Conservation (phyloP, 2,113 vertebrate genomes). For the Orycteropus afer region DNA sequence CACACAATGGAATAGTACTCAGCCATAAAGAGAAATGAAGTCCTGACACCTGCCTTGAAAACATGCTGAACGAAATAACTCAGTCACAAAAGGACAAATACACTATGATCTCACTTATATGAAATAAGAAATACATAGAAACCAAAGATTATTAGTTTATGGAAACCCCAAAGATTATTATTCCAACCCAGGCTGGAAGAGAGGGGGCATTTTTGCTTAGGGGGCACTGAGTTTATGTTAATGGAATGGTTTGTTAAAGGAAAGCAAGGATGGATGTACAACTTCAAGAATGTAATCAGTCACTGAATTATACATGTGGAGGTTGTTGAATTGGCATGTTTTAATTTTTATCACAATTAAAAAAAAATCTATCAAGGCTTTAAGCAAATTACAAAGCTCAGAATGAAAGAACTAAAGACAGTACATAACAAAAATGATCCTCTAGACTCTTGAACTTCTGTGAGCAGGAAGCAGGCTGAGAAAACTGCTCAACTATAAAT, state of each 20-base stretch:
- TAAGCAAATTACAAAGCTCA: neutral
- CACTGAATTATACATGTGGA: neutral
- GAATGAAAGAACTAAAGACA: neutral
- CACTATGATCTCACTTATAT: neutral
- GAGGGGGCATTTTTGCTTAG: neutral
- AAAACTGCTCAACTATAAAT: neutral
- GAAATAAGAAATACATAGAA: neutral
- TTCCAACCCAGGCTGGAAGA: neutral
- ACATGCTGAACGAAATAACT: neutral
- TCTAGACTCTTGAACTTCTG: neutral
- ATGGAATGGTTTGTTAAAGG: neutral
- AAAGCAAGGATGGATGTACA: neutral
- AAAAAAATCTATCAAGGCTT: neutral
- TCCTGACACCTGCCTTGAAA: neutral
- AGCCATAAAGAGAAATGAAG: neutral
- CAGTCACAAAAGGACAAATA: neutral
- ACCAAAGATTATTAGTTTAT: neutral
- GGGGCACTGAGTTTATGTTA: neutral
- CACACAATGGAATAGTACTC: neutral
- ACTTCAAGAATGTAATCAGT: neutral
- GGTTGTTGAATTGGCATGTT: neutral
- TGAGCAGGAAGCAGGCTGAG: neutral
- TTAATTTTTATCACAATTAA: neutral
- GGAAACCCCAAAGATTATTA: too few species aligned
- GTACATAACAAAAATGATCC: neutral